phyloP scores from a whole-genome alignment of 2,113 vertebrate species.

The Aegithalos caudatus region DNA sequence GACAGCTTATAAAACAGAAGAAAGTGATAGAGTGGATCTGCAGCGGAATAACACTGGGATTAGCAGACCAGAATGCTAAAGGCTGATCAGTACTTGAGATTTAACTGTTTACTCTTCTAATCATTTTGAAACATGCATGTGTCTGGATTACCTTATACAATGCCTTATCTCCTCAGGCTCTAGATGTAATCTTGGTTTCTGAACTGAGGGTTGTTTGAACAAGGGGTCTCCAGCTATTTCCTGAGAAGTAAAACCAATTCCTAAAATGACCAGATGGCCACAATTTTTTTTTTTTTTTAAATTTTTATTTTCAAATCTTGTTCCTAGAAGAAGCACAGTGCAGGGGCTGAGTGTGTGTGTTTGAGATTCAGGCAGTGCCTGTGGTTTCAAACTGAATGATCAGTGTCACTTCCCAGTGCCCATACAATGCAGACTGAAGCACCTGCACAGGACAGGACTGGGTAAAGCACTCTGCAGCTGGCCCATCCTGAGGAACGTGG shows the following conservation, averaged over 20 bases:
- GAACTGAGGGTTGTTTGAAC: neutral
- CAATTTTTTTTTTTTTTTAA: neutral
- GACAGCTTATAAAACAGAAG: neutral
- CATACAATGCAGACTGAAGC: neutral
- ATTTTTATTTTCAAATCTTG: too few relatives aligned
- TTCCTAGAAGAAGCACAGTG: neutral
- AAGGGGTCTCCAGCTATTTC: neutral
- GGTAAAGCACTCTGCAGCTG: neutral
- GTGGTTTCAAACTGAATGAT: neutral
- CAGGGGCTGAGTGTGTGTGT: fast-evolving
- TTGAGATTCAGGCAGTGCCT: neutral
- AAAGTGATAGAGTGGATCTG: neutral
- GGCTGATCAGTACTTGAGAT: neutral
- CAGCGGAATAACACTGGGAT: neutral
- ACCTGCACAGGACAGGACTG: neutral
- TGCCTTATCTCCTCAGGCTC: neutral
- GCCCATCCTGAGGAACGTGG: neutral
- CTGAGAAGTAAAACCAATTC: neutral
- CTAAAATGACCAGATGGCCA: neutral
- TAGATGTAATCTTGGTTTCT: neutral
- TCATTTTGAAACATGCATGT: neutral
- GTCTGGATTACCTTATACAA: neutral
- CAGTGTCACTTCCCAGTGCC: neutral
- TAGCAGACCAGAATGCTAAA: neutral
- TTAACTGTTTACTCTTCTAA: neutral